phyloP scores from a whole-genome alignment of 2,888 invertebrate genomes.

The Phanerotoma sp. region DNA sequence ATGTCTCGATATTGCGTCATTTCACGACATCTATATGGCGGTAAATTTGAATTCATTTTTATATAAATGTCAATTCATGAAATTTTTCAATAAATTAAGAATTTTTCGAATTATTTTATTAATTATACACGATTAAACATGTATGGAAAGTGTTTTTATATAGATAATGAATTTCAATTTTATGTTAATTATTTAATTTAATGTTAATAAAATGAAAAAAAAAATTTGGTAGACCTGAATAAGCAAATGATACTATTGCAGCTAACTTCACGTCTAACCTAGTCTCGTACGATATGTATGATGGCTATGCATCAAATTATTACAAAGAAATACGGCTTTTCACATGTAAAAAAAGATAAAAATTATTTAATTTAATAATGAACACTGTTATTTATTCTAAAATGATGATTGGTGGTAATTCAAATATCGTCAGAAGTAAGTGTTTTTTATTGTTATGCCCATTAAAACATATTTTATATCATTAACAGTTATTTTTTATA shows the following conservation, averaged over 20 bases:
- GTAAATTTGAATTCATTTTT: not conserved
- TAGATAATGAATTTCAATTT: too few species aligned
- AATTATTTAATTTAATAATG: slow-evolving; percentile 38
- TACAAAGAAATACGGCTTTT: slow-evolving; percentile 34
- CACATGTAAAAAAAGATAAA: slow-evolving; percentile 18
- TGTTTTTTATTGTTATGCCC: slow-evolving; percentile 26
- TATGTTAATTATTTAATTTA: too few species aligned
- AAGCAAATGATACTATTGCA: too few species aligned
- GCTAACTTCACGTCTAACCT: slow-evolving; percentile 18
- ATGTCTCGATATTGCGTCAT: too few species aligned
- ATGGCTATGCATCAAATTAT: slow-evolving; percentile 40
- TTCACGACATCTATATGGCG: too few species aligned
- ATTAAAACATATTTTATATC: not conserved
- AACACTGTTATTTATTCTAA: slow-evolving; percentile 47
- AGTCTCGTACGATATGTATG: slow-evolving; percentile 19
- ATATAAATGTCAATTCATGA: too few species aligned
- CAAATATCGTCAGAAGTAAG: slow-evolving; percentile 44
- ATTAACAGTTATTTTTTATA: slow-evolving; percentile 4
- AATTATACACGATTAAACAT: too few species aligned
- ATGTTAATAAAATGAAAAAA: too few species aligned
- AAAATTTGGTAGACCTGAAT: not conserved
- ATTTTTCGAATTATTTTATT: too few species aligned
- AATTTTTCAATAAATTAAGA: too few species aligned
- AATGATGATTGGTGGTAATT: slow-evolving; percentile 39
- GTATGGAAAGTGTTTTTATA: too few species aligned